Conservation (phyloP, 1,140 invertebrate genomes). For the Phenacoccus solenopsis region DNA sequence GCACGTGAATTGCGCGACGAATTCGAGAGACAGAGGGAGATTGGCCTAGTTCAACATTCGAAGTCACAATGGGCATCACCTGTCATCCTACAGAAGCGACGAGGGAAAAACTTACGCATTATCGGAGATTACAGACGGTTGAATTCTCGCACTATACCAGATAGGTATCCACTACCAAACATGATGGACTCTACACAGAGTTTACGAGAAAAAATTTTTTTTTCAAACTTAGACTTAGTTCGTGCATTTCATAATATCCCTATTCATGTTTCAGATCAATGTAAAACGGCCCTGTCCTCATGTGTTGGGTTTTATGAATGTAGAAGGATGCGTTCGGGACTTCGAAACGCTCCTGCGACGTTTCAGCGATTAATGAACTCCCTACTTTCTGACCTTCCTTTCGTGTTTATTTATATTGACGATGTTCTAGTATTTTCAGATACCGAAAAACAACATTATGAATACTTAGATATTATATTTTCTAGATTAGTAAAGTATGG, state of each 20-base stretch:
- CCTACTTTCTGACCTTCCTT: neutral
- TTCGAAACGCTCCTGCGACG: neutral
- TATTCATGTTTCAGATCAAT: conserved; percentile 30
- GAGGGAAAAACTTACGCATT: conserved; percentile 31
- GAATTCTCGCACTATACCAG: conserved; percentile 30
- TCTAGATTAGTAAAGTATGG: neutral
- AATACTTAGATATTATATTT: neutral
- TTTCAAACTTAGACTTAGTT: conserved; percentile 37
- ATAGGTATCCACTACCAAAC: conserved; percentile 32
- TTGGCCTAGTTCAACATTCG: conserved; percentile 27
- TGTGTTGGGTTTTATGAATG: conserved; percentile 29
- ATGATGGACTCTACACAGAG: conserved; percentile 22
- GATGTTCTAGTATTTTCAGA: neutral
- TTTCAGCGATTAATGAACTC: neutral
- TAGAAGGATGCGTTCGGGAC: neutral
- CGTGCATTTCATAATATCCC: conserved; percentile 39
- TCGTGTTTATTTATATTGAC: neutral
- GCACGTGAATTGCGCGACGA: conserved; percentile 24
- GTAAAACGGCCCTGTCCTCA: conserved; percentile 38
- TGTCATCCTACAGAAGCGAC: conserved; percentile 37
- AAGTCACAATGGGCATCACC: conserved; percentile 35
- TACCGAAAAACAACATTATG: neutral
- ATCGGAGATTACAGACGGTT: conserved; percentile 32
- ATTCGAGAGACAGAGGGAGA: conserved; percentile 29
- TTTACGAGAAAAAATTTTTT: conserved; percentile 30